A percentile compares a stretch with the other conserved stretches of the same genome.
These are phyloP conservation scores for Nycticebus coucang DNA, from an alignment of 2,113 vertebrate genomes.

Conservation along the genomic window DNA sequence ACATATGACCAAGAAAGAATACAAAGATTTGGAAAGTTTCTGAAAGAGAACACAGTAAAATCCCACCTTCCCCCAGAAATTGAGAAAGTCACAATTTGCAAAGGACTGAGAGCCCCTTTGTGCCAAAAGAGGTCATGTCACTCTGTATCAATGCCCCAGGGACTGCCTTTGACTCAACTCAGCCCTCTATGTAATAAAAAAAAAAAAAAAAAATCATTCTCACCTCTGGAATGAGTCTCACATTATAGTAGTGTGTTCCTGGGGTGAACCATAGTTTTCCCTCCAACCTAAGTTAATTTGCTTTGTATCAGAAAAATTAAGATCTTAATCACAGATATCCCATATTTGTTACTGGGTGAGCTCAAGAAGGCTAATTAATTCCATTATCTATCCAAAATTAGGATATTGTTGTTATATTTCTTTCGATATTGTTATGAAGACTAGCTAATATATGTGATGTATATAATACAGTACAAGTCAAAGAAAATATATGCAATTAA, in stretches of 20 bases:
- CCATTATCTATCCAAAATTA: slow-evolving; percentile 13
- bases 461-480: neutral
- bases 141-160: accelerated
- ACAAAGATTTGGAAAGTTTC: neutral
- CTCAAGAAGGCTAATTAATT: slow-evolving; percentile 10
- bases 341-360: neutral
- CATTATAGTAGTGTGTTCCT: neutral
- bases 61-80: neutral
- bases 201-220: neutral
- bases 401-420: neutral
- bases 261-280: neutral
- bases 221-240: too few species aligned
- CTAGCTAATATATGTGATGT: neutral
- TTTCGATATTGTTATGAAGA: neutral
- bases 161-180: too few species aligned
- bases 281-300: slow-evolving; percentile 11
- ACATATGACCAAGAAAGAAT: slow-evolving; percentile 59
- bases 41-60: slow-evolving; percentile 13
- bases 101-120: neutral
- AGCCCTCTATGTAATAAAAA: neutral
- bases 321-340: slow-evolving; percentile 29
- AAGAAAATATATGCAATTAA: neutral
- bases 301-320: slow-evolving; percentile 32
- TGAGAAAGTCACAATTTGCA: neutral
- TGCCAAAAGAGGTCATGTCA: accelerated